phyloP scores from a whole-genome alignment of 2,888 invertebrate genomes.

The Heliconius sara region DNA sequence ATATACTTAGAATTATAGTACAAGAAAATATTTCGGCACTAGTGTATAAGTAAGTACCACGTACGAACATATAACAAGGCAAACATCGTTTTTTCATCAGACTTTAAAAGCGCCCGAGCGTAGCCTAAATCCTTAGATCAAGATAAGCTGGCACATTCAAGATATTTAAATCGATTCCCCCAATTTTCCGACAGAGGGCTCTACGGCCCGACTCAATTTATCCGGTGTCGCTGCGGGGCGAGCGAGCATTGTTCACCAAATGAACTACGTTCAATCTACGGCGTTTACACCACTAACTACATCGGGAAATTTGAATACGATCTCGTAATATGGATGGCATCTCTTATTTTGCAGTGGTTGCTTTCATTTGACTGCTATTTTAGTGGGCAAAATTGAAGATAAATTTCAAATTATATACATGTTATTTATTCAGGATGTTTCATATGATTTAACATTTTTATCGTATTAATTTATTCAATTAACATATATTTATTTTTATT shows the following conservation, averaged over 20 bases:
- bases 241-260: constrained; percentile 79
- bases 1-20: background rate
- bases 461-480: background rate
- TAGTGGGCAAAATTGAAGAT: background rate
- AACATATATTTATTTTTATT: background rate
- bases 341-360: constrained; percentile 30
- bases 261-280: constrained; percentile 76
- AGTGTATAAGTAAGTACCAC: background rate
- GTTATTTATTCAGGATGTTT: background rate
- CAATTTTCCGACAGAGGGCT: constrained; percentile 81
- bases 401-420: background rate
- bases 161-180: constrained; percentile 84
- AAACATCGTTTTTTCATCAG: constrained; percentile 51
- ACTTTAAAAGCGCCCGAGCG: constrained; percentile 52
- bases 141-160: constrained; percentile 81
- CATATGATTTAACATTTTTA: too few relatives aligned
- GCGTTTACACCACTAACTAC: constrained; percentile 68
- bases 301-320: constrained; percentile 52
- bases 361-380: background rate
- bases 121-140: constrained; percentile 69
- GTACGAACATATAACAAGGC: constrained; percentile 35
- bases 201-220: constrained; percentile 79
- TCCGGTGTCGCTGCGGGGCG: constrained; percentile 75
- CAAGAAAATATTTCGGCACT: background rate
- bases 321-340: constrained; percentile 35